These are phyloP conservation scores for Megastigmus dorsalis DNA, from an alignment of 2,888 invertebrate species.

Conservation along the genomic window DNA sequence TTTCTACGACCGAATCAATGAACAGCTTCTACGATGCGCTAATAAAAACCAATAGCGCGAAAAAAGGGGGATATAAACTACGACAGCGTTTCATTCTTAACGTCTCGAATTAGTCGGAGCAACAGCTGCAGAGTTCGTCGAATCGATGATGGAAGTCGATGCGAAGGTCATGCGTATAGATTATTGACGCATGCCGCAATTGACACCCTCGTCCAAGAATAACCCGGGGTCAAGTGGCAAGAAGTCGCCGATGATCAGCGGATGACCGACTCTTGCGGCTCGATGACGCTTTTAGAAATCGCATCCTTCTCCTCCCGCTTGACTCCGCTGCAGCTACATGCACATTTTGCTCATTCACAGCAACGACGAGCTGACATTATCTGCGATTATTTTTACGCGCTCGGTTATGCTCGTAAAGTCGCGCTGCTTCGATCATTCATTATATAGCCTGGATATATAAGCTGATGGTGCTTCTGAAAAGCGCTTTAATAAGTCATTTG, in stretches of 20 bases:
- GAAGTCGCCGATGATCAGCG: slow-evolving; percentile 65
- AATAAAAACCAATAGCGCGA: too few species aligned
- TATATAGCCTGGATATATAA: not conserved
- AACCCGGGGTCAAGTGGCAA: slow-evolving; percentile 69
- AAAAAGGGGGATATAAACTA: too few species aligned
- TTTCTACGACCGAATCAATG: too few species aligned
- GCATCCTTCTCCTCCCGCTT: not conserved
- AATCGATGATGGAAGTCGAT: slow-evolving; percentile 63
- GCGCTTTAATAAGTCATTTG: too few species aligned
- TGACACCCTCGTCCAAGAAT: slow-evolving; percentile 67
- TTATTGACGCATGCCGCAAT: slow-evolving; percentile 71
- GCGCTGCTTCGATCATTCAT: not conserved
- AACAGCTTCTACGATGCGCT: too few species aligned
- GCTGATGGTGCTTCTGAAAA: not conserved
- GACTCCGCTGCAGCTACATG: too few species aligned
- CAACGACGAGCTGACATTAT: slow-evolving; percentile 30
- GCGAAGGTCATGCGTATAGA: slow-evolving; percentile 61
- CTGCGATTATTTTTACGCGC: not conserved
- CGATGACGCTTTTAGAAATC: slow-evolving; percentile 42
- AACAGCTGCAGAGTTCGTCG: slow-evolving; percentile 43
- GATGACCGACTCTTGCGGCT: slow-evolving; percentile 25
- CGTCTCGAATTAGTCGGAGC: not conserved
- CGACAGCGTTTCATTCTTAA: too few species aligned
- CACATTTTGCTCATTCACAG: slow-evolving; percentile 27
- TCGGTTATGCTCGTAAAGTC: not conserved